These are phyloP conservation scores for Serripes groenlandicus DNA, from an alignment of 2,888 invertebrate genomes.

Conservation along the genomic window DNA sequence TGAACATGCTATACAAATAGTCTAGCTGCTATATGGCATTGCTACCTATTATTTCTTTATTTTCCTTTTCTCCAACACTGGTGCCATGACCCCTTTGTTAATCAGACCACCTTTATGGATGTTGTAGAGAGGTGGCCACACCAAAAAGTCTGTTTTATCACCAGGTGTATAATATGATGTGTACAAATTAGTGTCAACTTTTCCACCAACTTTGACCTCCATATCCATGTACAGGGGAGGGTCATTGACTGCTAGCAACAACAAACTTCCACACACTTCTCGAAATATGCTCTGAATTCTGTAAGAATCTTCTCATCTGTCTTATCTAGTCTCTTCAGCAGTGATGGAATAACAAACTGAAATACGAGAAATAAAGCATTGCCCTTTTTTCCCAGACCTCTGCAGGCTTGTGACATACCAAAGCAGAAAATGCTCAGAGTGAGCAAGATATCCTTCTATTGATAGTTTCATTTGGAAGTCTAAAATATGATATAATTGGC, in stretches of 20 bases:
- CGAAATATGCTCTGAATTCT: conserved; percentile 34
- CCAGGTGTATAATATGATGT: conserved; percentile 31
- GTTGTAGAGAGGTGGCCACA: conserved; percentile 53
- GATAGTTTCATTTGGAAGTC: too few relatives aligned
- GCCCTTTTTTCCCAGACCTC: too few relatives aligned
- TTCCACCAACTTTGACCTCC: conserved; percentile 31
- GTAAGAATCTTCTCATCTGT: not conserved
- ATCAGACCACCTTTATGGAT: conserved; percentile 47
- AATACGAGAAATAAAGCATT: too few relatives aligned
- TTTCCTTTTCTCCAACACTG: conserved; percentile 26
- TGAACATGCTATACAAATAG: too few relatives aligned
- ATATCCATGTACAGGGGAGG: conserved; percentile 50
- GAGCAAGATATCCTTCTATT: too few relatives aligned
- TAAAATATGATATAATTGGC: too few relatives aligned
- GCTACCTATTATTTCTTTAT: not conserved
- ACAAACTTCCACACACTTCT: conserved; percentile 55
- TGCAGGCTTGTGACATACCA: too few relatives aligned
- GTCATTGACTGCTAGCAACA: conserved; percentile 51
- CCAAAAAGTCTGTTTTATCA: conserved; percentile 42
- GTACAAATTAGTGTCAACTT: conserved; percentile 33
- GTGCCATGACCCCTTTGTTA: conserved; percentile 45
- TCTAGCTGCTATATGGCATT: too few relatives aligned
- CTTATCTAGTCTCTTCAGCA: too few relatives aligned
- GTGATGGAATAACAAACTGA: too few relatives aligned
- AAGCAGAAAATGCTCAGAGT: too few relatives aligned